Percentiles rank a stretch among this genome's conserved stretches.
phyloP scores from a whole-genome alignment of 1,140 invertebrate species.

The Orchestia grillus region DNA sequence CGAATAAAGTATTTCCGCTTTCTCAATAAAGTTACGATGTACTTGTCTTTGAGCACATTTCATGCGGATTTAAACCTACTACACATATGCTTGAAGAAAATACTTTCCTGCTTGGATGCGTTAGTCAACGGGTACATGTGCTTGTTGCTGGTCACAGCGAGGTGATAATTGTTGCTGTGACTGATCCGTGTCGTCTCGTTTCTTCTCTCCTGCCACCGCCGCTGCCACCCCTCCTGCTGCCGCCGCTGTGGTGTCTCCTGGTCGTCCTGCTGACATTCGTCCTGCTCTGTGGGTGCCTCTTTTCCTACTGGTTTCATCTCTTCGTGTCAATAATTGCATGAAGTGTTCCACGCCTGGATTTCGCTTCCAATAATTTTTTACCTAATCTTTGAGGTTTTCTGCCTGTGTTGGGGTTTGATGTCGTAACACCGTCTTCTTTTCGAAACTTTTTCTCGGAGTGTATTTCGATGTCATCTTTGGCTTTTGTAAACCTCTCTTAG shows the following conservation, averaged over 20 bases:
- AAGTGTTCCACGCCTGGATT: background rate
- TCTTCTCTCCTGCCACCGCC: background rate
- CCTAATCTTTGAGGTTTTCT: background rate
- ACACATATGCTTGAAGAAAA: background rate
- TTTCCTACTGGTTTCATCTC: background rate
- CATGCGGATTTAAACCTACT: background rate
- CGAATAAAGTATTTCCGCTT: background rate
- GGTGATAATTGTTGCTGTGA: background rate
- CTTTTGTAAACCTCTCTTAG: background rate
- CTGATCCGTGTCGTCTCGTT: constrained; percentile 18
- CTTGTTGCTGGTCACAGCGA: background rate
- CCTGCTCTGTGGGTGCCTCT: constrained; percentile 31
- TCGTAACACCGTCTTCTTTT: background rate
- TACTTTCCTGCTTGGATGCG: background rate
- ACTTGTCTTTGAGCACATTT: background rate
- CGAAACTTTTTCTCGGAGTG: background rate
- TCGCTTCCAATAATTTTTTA: background rate
- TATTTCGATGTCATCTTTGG: background rate
- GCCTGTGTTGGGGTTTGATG: background rate
- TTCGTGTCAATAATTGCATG: background rate
- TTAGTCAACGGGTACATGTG: background rate
- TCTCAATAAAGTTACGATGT: too few species aligned
- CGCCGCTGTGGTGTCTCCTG: background rate
- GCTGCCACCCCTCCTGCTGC: background rate
- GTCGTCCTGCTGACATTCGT: background rate